Conservation (phyloP, 2,888 invertebrate species). For the Eubasilissa splendida region DNA sequence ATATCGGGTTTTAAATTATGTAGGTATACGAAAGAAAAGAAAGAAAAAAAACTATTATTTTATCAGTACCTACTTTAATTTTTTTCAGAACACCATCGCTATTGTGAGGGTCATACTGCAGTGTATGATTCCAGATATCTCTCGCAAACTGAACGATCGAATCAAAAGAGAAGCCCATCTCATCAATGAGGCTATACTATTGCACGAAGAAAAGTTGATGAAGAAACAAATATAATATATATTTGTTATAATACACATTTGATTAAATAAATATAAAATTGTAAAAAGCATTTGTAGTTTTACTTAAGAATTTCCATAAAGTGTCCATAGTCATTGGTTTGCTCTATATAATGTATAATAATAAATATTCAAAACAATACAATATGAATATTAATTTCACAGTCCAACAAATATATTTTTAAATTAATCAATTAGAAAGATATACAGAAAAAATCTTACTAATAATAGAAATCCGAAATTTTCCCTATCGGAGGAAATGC, state of each 20-base stretch:
- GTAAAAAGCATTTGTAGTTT: neutral
- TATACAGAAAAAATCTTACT: no score
- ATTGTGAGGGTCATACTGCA: slow-evolving; percentile 80
- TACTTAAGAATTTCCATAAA: neutral
- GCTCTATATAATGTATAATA: neutral
- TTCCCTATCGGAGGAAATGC: no score
- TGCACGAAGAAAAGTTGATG: slow-evolving; percentile 70
- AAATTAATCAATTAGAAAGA: no score
- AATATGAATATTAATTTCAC: neutral
- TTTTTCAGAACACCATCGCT: slow-evolving; percentile 79
- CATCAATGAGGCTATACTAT: slow-evolving; percentile 82
- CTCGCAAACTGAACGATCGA: slow-evolving; percentile 78
- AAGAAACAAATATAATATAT: neutral
- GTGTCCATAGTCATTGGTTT: no score
- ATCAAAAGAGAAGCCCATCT: slow-evolving; percentile 82
- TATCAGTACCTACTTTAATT: neutral
- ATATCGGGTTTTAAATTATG: neutral
- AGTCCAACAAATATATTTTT: neutral
- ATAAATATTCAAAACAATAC: neutral
- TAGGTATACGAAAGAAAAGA: neutral
- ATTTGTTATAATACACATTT: neutral
- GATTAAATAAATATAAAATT: neutral
- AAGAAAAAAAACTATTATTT: neutral
- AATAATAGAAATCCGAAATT: no score
- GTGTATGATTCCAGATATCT: slow-evolving; percentile 85